phyloP scores from a whole-genome alignment of 2,113 vertebrate species.

The Pithys albifrons region DNA sequence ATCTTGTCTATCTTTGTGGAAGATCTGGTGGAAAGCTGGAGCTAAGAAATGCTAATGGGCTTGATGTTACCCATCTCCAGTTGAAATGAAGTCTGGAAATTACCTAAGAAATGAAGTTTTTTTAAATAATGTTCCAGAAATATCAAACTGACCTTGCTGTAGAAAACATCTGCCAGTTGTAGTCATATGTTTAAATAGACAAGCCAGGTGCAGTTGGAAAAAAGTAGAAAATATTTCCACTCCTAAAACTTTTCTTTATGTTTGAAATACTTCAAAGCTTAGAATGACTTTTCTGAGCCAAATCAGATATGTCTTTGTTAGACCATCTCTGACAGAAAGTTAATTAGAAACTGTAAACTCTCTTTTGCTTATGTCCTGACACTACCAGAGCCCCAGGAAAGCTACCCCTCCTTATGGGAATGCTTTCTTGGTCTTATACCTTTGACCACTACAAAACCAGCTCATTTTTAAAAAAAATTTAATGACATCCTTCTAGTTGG shows the following conservation, averaged over 20 bases:
- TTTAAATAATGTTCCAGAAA: background rate
- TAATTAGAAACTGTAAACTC: conserved; percentile 19
- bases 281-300: background rate
- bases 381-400: background rate
- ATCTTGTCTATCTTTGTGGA: background rate
- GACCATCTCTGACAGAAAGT: background rate
- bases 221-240: background rate
- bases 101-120: background rate
- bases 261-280: conserved; percentile 27
- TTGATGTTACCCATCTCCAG: background rate
- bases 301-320: conserved; percentile 11
- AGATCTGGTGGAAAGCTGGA: background rate
- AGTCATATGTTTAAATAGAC: background rate
- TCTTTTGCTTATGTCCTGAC: background rate
- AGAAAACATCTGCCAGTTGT: background rate
- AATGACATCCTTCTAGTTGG: background rate
- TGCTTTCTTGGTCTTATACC: background rate
- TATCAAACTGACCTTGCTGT: background rate
- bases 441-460: background rate
- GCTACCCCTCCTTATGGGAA: background rate
- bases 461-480: background rate
- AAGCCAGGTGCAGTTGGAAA: background rate
- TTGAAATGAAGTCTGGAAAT: background rate
- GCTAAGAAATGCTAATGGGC: background rate
- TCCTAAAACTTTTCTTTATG: background rate